Evolutionary conservation across 2,888 invertebrate species (phyloP).

Genomic region (Nebria salina): DNA sequence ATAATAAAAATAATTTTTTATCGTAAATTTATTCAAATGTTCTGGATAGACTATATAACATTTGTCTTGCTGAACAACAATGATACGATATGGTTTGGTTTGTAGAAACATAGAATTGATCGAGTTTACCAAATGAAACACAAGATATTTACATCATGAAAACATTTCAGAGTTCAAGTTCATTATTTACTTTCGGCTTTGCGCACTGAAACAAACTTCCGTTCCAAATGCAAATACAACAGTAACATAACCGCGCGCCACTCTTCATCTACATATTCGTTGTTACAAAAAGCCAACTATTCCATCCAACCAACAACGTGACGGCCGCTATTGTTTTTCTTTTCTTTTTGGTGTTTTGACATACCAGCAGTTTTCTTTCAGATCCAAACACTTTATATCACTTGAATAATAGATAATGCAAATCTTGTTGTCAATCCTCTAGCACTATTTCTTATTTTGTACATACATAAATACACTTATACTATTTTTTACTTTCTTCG

Average conservation of each 20-base stretch:
- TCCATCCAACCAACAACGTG: constrained; percentile 16
- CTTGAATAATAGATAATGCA: background rate
- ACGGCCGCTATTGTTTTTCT: constrained; percentile 14
- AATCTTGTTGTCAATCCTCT: background rate
- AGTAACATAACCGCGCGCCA: constrained; percentile 4
- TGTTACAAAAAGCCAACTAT: constrained; percentile 26
- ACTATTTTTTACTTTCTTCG: background rate
- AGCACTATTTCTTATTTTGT: background rate
- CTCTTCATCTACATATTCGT: background rate
- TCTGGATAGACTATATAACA: too few species aligned
- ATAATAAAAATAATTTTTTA: too few species aligned
- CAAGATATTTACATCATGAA: constrained; percentile 15
- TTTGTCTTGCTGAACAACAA: background rate
- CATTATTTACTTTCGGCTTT: constrained; percentile 41
- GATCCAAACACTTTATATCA: constrained; percentile 23
- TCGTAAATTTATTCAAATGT: too few species aligned
- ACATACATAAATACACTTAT: background rate
- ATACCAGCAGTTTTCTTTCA: constrained; percentile 26
- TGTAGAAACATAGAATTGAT: background rate
- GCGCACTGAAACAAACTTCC: constrained; percentile 26
- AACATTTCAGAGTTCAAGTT: constrained; percentile 38
- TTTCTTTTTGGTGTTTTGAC: constrained; percentile 39
- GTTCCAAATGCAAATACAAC: constrained; percentile 33
- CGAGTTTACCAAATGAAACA: constrained; percentile 8
- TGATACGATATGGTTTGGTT: background rate